Evolutionary conservation across 2,113 vertebrate genomes (phyloP).

Genomic region (Tyrannus savana): DNA sequence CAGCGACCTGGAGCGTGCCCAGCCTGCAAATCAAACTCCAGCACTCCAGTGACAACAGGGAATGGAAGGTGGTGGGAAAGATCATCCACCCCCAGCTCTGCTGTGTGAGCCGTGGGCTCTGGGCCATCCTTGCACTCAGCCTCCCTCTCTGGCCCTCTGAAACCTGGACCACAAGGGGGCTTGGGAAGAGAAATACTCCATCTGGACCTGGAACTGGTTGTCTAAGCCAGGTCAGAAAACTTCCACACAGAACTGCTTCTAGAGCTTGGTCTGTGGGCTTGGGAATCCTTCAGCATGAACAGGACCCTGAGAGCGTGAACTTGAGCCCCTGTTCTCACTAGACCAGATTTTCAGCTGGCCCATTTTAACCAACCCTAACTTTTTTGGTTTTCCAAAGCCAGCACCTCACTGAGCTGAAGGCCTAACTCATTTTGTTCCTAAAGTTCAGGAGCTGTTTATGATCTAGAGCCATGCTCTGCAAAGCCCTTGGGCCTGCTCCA

Average conservation of each 20-base stretch:
- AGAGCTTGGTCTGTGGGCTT: background rate
- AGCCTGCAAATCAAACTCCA: background rate
- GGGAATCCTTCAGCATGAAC: background rate
- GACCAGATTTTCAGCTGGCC: background rate
- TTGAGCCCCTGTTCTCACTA: background rate
- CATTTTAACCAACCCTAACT: background rate
- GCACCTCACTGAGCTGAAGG: background rate
- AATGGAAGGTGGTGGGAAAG: background rate
- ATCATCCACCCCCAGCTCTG: background rate
- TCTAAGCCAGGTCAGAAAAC: background rate
- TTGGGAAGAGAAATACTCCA: background rate
- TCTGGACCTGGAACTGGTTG: background rate
- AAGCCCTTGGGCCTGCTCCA: background rate
- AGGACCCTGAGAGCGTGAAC: background rate
- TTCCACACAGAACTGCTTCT: background rate
- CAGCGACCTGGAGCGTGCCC: background rate
- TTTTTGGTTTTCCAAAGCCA: background rate
- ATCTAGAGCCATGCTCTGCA: background rate
- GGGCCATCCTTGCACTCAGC: background rate
- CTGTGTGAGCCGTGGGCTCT: accelerated
- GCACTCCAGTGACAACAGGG: background rate
- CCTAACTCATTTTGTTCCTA: background rate
- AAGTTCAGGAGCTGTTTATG: background rate
- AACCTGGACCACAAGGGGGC: background rate
- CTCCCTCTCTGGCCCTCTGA: background rate